phyloP scores from a whole-genome alignment of 2,797 vertebrate species.

The Notolabrus celidotus region DNA sequence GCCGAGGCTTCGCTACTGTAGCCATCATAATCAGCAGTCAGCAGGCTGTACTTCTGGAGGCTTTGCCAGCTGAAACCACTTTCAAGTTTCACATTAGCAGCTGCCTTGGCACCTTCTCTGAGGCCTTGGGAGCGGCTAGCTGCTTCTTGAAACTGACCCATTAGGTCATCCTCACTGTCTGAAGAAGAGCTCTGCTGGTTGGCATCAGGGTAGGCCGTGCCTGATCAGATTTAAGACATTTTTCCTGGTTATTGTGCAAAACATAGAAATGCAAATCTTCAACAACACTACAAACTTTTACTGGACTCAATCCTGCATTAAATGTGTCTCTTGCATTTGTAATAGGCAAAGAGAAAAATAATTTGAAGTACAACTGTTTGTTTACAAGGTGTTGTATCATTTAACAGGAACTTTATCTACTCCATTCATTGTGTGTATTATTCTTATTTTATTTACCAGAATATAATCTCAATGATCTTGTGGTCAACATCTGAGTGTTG shows the following conservation, averaged over 20 bases:
- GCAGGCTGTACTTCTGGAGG: conserved; percentile 93
- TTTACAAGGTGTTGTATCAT: too few species aligned
- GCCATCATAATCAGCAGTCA: conserved; percentile 92
- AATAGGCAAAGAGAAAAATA: neutral
- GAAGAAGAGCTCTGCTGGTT: conserved; percentile 93
- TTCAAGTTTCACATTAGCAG: conserved; percentile 77
- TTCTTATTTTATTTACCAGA: too few species aligned
- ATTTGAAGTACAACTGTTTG: neutral
- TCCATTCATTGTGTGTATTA: too few species aligned
- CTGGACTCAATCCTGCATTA: conserved; percentile 9
- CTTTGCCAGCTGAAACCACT: conserved; percentile 94
- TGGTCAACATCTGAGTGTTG: too few species aligned
- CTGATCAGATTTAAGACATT: conserved; percentile 73
- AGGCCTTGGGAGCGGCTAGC: conserved; percentile 91
- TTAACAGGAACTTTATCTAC: too few species aligned
- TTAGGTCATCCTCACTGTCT: conserved; percentile 96
- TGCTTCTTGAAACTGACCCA: conserved; percentile 96
- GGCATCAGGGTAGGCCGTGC: conserved; percentile 88
- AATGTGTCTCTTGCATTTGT: neutral
- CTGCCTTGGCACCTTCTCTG: conserved; percentile 76
- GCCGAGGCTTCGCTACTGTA: conserved; percentile 97
- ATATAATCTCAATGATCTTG: too few species aligned
- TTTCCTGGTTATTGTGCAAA: neutral
- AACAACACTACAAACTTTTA: conserved; percentile 7
- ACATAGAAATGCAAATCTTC: neutral